These are phyloP conservation scores for Lasioglossum pauxillum DNA, from an alignment of 2,888 invertebrate species.

Conservation along the genomic window DNA sequence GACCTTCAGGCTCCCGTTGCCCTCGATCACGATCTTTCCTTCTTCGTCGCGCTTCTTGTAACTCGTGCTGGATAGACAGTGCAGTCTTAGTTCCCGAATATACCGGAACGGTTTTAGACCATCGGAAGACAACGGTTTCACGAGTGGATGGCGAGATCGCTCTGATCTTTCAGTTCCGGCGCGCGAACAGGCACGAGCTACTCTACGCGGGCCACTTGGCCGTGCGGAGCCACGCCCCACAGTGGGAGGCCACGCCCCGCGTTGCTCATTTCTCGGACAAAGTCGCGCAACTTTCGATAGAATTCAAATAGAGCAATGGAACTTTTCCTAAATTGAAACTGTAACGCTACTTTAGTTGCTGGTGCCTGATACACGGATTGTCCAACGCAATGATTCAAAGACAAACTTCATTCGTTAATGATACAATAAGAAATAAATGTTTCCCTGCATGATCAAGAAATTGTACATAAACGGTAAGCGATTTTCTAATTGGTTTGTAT, in stretches of 20 bases:
- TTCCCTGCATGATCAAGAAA: no score
- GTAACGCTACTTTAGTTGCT: background rate
- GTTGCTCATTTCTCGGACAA: background rate
- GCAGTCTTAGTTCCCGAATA: constrained; percentile 42
- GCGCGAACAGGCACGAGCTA: background rate
- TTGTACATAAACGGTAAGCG: no score
- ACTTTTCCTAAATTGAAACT: background rate
- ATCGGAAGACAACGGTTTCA: background rate
- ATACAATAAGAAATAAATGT: no score
- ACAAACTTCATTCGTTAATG: background rate
- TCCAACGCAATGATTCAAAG: background rate
- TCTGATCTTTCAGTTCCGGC: background rate
- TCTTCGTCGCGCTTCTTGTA: constrained; percentile 88
- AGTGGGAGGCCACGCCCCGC: no score
- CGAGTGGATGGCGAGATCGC: background rate
- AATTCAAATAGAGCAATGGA: no score
- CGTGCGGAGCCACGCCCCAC: no score
- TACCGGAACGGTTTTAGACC: constrained; percentile 13
- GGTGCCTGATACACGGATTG: background rate
- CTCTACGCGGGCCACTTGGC: no score
- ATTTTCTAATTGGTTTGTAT: background rate
- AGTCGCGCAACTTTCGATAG: background rate
- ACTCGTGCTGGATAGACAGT: constrained; percentile 85
- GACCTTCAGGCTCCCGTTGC: constrained; percentile 90
- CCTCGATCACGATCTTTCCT: constrained; percentile 90